Evolutionary conservation across 1,140 invertebrate species (phyloP), one percentile per base, ranked within the genome.

Genomic region (Drosophila ironensis): DNA sequence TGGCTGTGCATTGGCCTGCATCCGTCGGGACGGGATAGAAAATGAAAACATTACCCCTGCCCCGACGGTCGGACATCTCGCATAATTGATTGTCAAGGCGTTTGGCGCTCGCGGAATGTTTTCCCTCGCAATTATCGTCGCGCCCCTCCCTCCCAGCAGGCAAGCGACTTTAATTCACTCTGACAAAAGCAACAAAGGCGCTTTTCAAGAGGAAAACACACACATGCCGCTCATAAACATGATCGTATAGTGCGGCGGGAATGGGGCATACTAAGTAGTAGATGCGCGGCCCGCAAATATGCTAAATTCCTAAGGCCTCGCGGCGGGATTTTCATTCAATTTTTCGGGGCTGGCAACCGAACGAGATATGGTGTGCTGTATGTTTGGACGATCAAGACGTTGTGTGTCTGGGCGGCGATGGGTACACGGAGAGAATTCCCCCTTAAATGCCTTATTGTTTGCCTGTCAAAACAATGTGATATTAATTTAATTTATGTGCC

Each of bases 81-180:
- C 73, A 77, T 82, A 82, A 82, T 82, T 82, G 78, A 82, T 84
- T 77, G 78, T 71, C 78, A 82, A 82, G 78, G 78, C 78, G 69
- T 59, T 72, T 72, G 73, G 59, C 59, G 68, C 50, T 69, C 53
- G 50, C 41, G 41, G 27, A 45, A 56, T 67, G n/a, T 67, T 64
- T 25, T 86, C 63, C 64, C 64, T 61, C 64, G 77, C 72, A 74
- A 78, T 78, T 70, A 78, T 73, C 74, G 64, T 53, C 33, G 47
- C 25, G 69, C 61, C 25, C 4, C 33, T 66, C 61, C 57, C 25
- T 56, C n/a, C n/a, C n/a, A n/a, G n/a, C n/a, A n/a, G n/a, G 38
- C 59, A 72, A 60, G 47, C 64, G 51, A 53, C 56, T 57, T 77
- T 60, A 56, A 69, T 66, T 72, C 66, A 37, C 59, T 50, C 33